Evolutionary conservation across 2,797 vertebrate genomes (phyloP).

Genomic region (Buceros bicornis): DNA sequence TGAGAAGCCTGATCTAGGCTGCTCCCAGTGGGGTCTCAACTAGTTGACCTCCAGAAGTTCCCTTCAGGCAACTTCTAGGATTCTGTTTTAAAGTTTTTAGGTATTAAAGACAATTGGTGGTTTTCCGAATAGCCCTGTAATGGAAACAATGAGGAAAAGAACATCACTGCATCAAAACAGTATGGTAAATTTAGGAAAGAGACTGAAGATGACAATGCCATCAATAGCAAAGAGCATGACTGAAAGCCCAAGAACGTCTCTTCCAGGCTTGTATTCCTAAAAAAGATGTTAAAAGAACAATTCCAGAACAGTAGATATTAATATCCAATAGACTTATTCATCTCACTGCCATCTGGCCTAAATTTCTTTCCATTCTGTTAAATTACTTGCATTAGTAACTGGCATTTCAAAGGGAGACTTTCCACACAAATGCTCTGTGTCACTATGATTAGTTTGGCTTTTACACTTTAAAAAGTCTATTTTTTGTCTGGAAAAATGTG

Average conservation of each 20-base stretch:
- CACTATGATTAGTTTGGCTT: not conserved
- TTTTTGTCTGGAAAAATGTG: conserved; percentile 34
- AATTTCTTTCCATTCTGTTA: not conserved
- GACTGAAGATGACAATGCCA: not conserved
- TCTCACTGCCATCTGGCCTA: not conserved
- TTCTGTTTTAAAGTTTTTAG: not conserved
- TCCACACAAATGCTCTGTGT: not conserved
- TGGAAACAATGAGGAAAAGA: not conserved
- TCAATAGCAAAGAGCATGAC: not conserved
- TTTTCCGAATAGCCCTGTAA: not conserved
- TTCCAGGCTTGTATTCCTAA: not conserved
- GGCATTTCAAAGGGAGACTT: conserved; percentile 20
- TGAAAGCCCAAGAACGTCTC: not conserved
- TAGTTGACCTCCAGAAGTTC: not conserved
- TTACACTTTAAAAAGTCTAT: not conserved
- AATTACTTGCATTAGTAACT: not conserved
- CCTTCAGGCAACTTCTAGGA: not conserved
- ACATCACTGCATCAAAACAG: not conserved
- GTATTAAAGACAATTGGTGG: accelerated
- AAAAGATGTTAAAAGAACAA: not conserved
- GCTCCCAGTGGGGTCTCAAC: not conserved
- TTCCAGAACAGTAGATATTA: not conserved
- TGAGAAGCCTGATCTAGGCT: not conserved
- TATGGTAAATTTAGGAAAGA: not conserved
- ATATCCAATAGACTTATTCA: not conserved